Conservation (phyloP, 2,797 vertebrate species). For the Pteronotus mesoamericanus region DNA sequence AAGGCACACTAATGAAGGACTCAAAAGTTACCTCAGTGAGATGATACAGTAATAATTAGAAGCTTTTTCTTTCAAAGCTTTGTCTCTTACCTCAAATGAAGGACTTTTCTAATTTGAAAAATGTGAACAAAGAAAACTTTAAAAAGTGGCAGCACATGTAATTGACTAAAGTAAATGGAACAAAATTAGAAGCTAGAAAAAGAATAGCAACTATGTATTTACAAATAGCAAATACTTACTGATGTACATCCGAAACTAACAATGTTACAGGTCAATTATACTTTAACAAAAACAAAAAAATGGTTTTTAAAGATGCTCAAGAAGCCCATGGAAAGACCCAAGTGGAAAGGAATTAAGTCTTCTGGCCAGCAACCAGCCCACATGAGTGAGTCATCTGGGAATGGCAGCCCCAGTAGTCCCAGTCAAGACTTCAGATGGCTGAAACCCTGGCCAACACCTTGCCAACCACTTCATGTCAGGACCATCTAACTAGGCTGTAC, state of each 20-base stretch:
- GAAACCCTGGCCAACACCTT: neutral
- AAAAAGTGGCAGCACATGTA: neutral
- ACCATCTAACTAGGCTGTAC: neutral
- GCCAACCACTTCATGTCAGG: neutral
- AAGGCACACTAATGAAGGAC: neutral
- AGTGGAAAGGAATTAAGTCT: neutral
- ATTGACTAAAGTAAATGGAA: neutral
- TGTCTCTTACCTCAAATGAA: neutral
- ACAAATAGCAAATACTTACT: neutral
- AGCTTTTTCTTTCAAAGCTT: conserved; percentile 12
- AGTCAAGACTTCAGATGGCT: neutral
- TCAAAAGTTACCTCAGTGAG: neutral
- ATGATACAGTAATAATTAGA: neutral
- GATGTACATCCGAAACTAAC: neutral
- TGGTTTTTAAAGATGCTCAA: neutral
- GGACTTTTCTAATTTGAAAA: conserved; percentile 1
- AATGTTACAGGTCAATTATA: neutral
- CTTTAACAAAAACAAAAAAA: neutral
- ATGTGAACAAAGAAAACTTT: neutral
- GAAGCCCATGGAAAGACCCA: neutral
- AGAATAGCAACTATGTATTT: neutral
- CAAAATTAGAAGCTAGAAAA: neutral
- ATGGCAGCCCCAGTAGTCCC: too few relatives aligned
- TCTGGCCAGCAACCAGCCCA: neutral
- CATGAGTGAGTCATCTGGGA: neutral